Evolutionary conservation across 2,113 vertebrate species (phyloP), one percentile per base, ranked within the genome.

Genomic region (Sula dactylatra): DNA sequence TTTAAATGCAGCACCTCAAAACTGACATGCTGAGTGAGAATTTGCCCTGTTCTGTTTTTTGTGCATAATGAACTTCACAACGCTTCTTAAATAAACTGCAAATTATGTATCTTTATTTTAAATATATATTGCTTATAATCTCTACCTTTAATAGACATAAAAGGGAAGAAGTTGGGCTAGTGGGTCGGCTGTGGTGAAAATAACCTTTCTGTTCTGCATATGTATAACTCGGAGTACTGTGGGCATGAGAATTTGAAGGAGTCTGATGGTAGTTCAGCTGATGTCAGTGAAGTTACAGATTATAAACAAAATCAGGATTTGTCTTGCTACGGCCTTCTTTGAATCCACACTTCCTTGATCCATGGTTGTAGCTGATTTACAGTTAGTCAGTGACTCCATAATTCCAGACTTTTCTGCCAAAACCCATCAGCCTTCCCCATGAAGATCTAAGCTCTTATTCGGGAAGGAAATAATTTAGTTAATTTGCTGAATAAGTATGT

Each of bases 381-480:
- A 91, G 84, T 86, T 97, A 92, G 65, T 71, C 67, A 86, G 54
- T 96, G 87, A 95, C 65, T 95, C 86, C 38, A 67, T 82, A 96
- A 96, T 96, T 96, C 86, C 70, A 94, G 79, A 73, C 61, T 91
- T 92, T 94, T 97, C 82, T 97, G 96, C 82, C 93, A 92, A 93
- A 96, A 67, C 27, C 59, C 70, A 61, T 91, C 86, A 88, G 78
- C 92, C 84, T 90, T 94, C 82, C 77, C 89, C 82, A 88, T 73
- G 86, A 64, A 95, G 95, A 95, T 96, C 91, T 97, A 91, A 97
- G 87, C 82, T 94, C 95, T 96, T 80, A 58, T 94, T 95, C 0
- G 49, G 94, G 94, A 94, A 96, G 91, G 70, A 97, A 95, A 95
- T 97, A 96, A 97, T 95, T 97, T 96, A 90, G 85, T 79, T 96